phyloP scores from a whole-genome alignment of 30 jellyfish, hydroid and myxozoan genomes.

The Rhopilema esculentum region DNA sequence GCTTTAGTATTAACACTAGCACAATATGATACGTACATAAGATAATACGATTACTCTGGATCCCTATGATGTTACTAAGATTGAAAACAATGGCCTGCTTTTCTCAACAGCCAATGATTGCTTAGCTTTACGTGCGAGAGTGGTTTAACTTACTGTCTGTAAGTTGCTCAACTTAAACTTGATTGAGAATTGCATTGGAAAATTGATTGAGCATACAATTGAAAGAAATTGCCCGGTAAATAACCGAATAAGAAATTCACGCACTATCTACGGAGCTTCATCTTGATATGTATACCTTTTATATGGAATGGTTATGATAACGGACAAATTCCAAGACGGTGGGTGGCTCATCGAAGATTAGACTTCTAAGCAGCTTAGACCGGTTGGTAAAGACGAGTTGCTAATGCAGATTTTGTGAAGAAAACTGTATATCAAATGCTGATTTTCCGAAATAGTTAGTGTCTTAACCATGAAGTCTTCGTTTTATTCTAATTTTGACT shows the following conservation, averaged over 20 bases:
- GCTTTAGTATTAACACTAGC: neutral
- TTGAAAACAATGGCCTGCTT: neutral
- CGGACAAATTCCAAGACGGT: too few species aligned
- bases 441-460: neutral
- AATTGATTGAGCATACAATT: too few species aligned
- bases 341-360: too few species aligned
- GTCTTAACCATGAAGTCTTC: neutral
- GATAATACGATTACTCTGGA: neutral
- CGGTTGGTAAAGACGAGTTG: neutral
- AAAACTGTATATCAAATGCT: neutral
- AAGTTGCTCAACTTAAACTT: too few species aligned
- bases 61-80: neutral
- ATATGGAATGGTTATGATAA: too few species aligned
- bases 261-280: neutral
- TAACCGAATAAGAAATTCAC: too few species aligned
- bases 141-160: too few species aligned
- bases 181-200: too few species aligned
- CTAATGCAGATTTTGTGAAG: neutral
- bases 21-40: neutral
- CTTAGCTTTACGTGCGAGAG: too few species aligned
- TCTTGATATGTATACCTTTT: neutral
- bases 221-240: too few species aligned
- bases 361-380: too few species aligned
- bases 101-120: too few species aligned
- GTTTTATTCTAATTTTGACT: neutral